These are phyloP conservation scores for Danio albolineatus DNA, from an alignment of 2,797 vertebrate genomes.

Conservation along the genomic window DNA sequence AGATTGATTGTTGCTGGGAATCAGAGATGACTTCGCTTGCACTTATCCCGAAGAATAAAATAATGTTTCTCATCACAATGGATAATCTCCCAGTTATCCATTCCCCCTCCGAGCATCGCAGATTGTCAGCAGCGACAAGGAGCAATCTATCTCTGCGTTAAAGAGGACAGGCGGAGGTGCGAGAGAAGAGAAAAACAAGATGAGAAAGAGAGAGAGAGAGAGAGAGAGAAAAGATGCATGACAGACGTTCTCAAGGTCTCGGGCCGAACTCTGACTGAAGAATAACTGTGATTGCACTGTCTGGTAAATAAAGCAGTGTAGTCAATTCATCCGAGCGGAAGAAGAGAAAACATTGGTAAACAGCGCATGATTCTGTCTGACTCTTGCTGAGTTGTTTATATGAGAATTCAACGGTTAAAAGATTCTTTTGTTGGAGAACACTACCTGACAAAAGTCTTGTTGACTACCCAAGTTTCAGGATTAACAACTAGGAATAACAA, in stretches of 20 bases:
- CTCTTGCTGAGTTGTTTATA: slow-evolving; percentile 1
- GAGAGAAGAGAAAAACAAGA: slow-evolving; percentile 9
- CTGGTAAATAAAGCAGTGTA: slow-evolving; percentile 23
- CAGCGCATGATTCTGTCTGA: background rate
- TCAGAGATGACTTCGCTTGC: slow-evolving; percentile 63
- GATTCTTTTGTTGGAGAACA: background rate
- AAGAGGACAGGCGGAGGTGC: slow-evolving; percentile 3
- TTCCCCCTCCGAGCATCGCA: slow-evolving; percentile 35
- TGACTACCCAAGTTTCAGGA: no score
- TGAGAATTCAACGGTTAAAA: background rate
- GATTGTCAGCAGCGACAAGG: slow-evolving; percentile 38
- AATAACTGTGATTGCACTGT: slow-evolving; percentile 15
- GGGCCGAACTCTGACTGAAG: slow-evolving; percentile 25
- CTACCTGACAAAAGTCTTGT: no score
- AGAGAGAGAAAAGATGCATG: slow-evolving; percentile 16
- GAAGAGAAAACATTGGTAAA: slow-evolving; percentile 13
- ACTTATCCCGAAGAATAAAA: slow-evolving; percentile 64
- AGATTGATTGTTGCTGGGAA: slow-evolving; percentile 65
- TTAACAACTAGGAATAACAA: no score
- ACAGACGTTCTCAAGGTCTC: slow-evolving; percentile 34
- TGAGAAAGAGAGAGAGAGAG: background rate
- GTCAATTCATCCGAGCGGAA: background rate
- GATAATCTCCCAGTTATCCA: slow-evolving; percentile 62
- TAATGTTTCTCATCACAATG: slow-evolving; percentile 66
- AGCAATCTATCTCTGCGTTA: slow-evolving; percentile 33